Evolutionary conservation across 2,888 invertebrate genomes (phyloP), one percentile per base, ranked within the genome.

Genomic region (Cotesia congregata): DNA sequence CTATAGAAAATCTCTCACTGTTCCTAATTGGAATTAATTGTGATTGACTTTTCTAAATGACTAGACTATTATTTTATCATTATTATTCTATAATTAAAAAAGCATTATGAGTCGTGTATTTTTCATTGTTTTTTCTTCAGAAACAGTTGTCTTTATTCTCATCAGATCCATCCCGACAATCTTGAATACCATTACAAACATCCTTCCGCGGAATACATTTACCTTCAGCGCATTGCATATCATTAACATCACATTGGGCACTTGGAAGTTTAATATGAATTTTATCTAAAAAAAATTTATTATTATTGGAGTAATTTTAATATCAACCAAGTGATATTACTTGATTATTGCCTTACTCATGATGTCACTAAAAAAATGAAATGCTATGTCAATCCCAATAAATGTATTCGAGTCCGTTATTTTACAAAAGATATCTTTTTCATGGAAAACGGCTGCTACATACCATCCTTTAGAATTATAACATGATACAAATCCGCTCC

Each of bases 401-500:
- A 91, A 91, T 41, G 90, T 85, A 73, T 90, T 90, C 5, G 83
- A 87, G 12, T 88, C 86, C 61, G 86, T 85, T 68, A 93, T 90
- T 5, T 91, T 92, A 82, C 93, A 94, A 74, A 90, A 75, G 6
- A 85, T 87, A 67, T 91, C 90, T 64, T 91, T 90, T 75, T 93
- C 93, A 12, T 91, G 90, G 83, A 93, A 95, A 6, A 94, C 90
- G 0, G 94, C 94, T 4, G 93, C 92, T 0, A 95, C 94, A 86
- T 93, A 94, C 95, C 95, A 95, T 20, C 93, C 94, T 50, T 88
- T 88, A 5, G 90, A 90, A 7, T 92, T 91, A 65, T 93, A 92
- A 83, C 95, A 96, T 62, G 93, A 93, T 15, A 95, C 91, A 20
- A 92, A 91, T 41, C 95, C 95, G 80, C 92, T 92, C 93, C 94